Base-by-base conservation (phyloP, 2,797 vertebrate species). In the Sebastes vulpes region DNA sequence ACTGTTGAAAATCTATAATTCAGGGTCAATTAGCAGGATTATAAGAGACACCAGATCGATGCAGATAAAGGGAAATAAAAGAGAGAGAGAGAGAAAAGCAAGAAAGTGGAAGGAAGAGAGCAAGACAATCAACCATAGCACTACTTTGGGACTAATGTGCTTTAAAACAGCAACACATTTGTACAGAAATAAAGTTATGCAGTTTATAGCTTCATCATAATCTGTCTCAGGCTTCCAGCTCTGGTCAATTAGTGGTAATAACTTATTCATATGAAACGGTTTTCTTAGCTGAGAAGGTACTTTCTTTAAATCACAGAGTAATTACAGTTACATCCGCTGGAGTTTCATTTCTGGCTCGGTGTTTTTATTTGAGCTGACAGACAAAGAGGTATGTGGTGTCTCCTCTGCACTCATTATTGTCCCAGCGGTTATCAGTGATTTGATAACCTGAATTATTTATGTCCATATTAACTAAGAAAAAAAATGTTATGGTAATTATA, bases 401-500 rank as follows among this genome's bases (percentile, higher is more conserved):
- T 70, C 38, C 31, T 59, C 68, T 52, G 59, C 68, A 29, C 75
- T 73, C 60, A 79, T 84, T 72, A 83, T 74, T 84, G 65, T 75
- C 69, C 74, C 75, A 66, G 50, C 7, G 23, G 69, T 79, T 76
- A 71, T 75, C 72, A 73, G 42, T 72, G 77, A 85, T 88, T 80
- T 83, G 65, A 90, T 87, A 81, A 69, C 54, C 78, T 88, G 61
- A 88, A 87, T 91, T 89, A 90, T 88, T 82, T 84, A 92, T 85
- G 61, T 11, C 6, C 32, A 68, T 59, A 79, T 79, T 78, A 82
- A 88, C 46, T 20, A 3, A 38, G 29, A 68, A 77, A 83, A 72
- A 77, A 59, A 35, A 5, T 26, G 5, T 86, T 86, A 82, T 72
- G 70, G 35, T 84, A 81, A 89, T 89, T 86, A 82, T 52, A 88